These are phyloP conservation scores for Telmatherina bonti DNA, from an alignment of 2,797 vertebrate species.

Conservation along the genomic window DNA sequence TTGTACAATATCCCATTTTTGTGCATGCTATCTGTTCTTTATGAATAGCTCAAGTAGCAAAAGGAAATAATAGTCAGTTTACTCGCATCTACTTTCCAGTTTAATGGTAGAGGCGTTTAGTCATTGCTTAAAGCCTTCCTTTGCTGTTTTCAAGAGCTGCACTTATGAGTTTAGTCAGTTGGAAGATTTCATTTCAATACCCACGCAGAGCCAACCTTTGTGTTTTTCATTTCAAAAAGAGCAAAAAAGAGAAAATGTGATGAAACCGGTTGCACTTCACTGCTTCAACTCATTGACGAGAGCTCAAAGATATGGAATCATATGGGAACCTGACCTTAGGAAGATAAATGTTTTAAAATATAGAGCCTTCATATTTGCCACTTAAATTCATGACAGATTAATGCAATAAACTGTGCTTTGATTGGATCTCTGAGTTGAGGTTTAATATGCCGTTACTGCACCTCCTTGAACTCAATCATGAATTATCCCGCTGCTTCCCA, in stretches of 20 bases:
- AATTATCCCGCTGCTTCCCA: neutral
- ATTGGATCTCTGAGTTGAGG: neutral
- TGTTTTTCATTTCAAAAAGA: neutral
- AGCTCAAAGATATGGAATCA: neutral
- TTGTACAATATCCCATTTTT: neutral
- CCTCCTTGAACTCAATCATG: slow-evolving; percentile 1
- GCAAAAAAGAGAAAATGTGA: neutral
- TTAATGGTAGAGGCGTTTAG: too few species aligned
- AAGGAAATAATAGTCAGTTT: neutral
- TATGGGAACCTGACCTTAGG: too few species aligned
- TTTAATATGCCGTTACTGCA: neutral
- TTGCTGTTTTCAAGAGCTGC: neutral
- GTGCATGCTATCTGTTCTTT: neutral
- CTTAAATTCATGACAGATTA: neutral
- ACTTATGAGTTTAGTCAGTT: neutral
- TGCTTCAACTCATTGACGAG: neutral
- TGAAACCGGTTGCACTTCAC: neutral
- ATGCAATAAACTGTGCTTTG: neutral
- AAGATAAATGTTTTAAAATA: too few species aligned
- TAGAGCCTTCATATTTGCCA: too few species aligned
- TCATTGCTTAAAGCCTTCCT: too few species aligned
- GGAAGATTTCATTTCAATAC: neutral
- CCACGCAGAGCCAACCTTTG: neutral
- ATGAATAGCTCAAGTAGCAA: neutral
- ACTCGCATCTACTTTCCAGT: too few species aligned